Percentiles rank a stretch among this genome's conserved stretches.
These are phyloP conservation scores for Tiliacea citrago DNA, from an alignment of 2,888 invertebrate genomes.

Conservation along the genomic window DNA sequence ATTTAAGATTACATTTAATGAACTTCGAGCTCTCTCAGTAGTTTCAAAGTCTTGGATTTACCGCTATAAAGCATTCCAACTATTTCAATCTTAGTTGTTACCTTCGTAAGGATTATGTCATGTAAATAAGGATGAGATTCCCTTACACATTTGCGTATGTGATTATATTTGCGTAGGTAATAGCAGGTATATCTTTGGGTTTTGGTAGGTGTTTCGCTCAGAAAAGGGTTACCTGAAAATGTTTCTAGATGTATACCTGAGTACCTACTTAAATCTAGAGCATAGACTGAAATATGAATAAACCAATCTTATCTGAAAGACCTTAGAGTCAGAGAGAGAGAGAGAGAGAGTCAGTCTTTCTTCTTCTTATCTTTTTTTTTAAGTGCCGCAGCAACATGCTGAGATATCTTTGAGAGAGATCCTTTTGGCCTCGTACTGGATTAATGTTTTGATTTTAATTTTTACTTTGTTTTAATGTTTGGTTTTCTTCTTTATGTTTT, in stretches of 20 bases:
- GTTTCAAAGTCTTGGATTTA: constrained; percentile 41
- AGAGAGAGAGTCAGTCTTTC: too few species aligned
- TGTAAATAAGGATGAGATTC: constrained; percentile 35
- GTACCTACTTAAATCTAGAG: background rate
- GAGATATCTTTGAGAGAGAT: too few species aligned
- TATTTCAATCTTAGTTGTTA: constrained; percentile 61
- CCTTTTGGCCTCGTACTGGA: too few species aligned
- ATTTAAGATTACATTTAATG: constrained; percentile 45
- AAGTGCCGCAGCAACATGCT: too few species aligned
- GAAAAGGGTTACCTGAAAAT: background rate
- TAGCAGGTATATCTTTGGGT: background rate
- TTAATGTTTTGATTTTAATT: too few species aligned
- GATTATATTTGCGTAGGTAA: constrained; percentile 31
- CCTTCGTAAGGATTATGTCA: constrained; percentile 42
- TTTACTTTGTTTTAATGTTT: too few species aligned
- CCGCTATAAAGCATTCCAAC: constrained; percentile 47
- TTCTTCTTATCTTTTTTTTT: too few species aligned
- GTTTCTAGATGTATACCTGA: background rate
- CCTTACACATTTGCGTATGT: constrained; percentile 31
- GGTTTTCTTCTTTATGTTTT: too few species aligned
- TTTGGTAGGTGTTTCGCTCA: background rate
- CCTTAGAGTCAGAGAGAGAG: too few species aligned
- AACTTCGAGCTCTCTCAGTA: constrained; percentile 29
- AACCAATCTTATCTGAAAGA: too few species aligned
- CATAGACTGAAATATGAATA: background rate